Conservation (phyloP, 1,140 invertebrate genomes). For the Physella acuta region DNA sequence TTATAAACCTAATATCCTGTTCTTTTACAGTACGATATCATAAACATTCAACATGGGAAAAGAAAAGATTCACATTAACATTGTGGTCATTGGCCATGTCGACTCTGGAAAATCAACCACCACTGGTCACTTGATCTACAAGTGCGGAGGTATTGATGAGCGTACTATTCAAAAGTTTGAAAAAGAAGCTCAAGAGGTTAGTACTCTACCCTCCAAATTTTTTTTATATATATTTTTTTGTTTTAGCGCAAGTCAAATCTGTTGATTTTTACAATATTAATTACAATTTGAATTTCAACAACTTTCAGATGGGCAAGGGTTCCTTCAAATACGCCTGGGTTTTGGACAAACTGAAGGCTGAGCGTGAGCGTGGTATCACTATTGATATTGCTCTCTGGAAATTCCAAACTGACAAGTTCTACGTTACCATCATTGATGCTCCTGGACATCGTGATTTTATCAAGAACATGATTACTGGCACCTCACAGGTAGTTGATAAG, state of each 20-base stretch:
- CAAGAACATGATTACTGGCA: conserved; percentile 99
- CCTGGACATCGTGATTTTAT: conserved; percentile 99
- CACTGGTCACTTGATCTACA: conserved; percentile 94
- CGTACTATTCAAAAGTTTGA: conserved; percentile 96
- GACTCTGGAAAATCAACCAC: conserved; percentile 96
- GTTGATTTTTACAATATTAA: too few species aligned
- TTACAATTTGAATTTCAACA: too few species aligned
- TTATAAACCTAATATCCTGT: too few species aligned
- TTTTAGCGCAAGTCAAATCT: too few species aligned
- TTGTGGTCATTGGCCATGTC: conserved; percentile 96
- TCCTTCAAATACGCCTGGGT: conserved; percentile 98
- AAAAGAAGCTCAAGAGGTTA: conserved; percentile 88
- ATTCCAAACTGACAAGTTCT: conserved; percentile 96
- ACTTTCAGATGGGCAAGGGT: conserved; percentile 78
- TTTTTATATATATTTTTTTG: too few species aligned
- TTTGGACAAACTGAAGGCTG: conserved; percentile 97
- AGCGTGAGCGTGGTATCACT: conserved; percentile 98
- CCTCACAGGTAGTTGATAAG: conserved; percentile 78
- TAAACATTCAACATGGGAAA: conserved; percentile 64
- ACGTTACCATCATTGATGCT: conserved; percentile 98
- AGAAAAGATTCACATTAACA: conserved; percentile 97
- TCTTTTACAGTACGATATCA: too few species aligned
- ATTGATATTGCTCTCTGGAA: conserved; percentile 99
- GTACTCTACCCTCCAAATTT: too few species aligned
- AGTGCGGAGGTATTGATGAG: conserved; percentile 96